phyloP scores from a whole-genome alignment of 30 jellyfish, hydroid and myxozoan genomes.

The Turritopsis rubra region DNA sequence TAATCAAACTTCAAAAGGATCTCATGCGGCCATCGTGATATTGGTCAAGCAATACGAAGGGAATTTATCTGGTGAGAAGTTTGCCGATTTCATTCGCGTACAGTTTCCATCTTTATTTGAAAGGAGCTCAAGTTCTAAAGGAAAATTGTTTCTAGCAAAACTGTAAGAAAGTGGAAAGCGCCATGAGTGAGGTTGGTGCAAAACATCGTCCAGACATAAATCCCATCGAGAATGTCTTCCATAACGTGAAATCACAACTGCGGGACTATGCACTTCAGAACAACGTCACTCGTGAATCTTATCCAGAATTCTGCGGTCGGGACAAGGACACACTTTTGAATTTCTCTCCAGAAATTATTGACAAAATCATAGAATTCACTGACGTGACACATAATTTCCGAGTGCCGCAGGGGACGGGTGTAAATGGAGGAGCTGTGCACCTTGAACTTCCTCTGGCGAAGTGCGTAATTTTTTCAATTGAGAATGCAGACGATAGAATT shows the following conservation, averaged over 20 bases:
- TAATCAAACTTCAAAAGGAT: slow-evolving; percentile 33
- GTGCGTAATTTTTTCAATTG: too few relatives aligned
- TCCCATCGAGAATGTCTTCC: slow-evolving; percentile 35
- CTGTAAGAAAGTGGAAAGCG: background rate
- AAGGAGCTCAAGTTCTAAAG: background rate
- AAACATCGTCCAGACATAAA: slow-evolving; percentile 24
- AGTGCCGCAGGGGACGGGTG: too few relatives aligned
- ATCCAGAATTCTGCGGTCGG: slow-evolving; percentile 17
- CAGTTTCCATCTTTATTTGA: slow-evolving; percentile 19
- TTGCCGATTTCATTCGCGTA: slow-evolving; percentile 35
- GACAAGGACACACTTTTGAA: slow-evolving; percentile 10
- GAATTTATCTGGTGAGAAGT: slow-evolving; percentile 20
- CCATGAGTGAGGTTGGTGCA: background rate
- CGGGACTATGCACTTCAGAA: slow-evolving; percentile 23
- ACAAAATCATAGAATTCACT: background rate
- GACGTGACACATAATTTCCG: too few relatives aligned
- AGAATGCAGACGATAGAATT: too few relatives aligned
- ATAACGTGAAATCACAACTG: slow-evolving; percentile 1
- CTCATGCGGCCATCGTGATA: slow-evolving; percentile 24
- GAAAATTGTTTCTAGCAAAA: slow-evolving; percentile 17
- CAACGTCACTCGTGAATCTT: slow-evolving; percentile 2
- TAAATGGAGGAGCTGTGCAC: too few relatives aligned
- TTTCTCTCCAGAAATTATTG: slow-evolving; percentile 11
- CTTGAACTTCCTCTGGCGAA: too few relatives aligned
- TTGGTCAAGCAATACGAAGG: slow-evolving; percentile 40